Evolutionary conservation across 2,888 invertebrate genomes (phyloP), one percentile per base, ranked within the genome.

Genomic region (Cheiracanthium punctorium): DNA sequence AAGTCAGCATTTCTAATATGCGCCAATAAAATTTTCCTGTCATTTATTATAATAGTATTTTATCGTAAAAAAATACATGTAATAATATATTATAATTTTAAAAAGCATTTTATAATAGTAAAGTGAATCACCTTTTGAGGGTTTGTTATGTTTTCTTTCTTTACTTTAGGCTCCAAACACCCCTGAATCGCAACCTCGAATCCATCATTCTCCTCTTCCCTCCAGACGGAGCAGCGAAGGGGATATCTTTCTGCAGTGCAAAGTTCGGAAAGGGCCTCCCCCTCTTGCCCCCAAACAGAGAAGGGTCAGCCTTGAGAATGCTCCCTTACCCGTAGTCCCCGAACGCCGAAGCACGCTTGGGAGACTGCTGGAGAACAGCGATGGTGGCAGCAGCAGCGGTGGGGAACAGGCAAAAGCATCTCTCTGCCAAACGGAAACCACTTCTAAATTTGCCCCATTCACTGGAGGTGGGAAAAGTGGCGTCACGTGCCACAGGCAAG

Each of bases 391-490:
- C 74, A 71, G 71, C 14, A 32, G 81, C 74, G 48, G 33, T 74
- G 33, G 80, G 67, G 67, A 28, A 41, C 58, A 8, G 37, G 33
- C 37, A 29, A 29, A 28, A 1, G 29, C 43, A 20, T 14, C 65
- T 29, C 41, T 37, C 41, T 48, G 48, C 77, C 69, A 70, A 69
- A 70, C 70, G 52, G 52, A 74, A 69, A 69, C 43, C 67, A 67
- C 81, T 74, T 74, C 81, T 81, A 81, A 81, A 48, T 81, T 81
- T 81, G 74, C 81, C 67, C 52, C 81, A 70, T 73, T 80, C 80
- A 71, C 79, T 29, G 58, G 30, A 30, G 74, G 70, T 69, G 73
- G 43, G 48, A 41, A 69, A 64, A 70, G 75, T 75, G 58, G 82
- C 70, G 71, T 70, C 69, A 71, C 74, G 33, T 52, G 69, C 69